phyloP scores from a whole-genome alignment of 2,113 vertebrate species.

The Pogonocichla stellata region DNA sequence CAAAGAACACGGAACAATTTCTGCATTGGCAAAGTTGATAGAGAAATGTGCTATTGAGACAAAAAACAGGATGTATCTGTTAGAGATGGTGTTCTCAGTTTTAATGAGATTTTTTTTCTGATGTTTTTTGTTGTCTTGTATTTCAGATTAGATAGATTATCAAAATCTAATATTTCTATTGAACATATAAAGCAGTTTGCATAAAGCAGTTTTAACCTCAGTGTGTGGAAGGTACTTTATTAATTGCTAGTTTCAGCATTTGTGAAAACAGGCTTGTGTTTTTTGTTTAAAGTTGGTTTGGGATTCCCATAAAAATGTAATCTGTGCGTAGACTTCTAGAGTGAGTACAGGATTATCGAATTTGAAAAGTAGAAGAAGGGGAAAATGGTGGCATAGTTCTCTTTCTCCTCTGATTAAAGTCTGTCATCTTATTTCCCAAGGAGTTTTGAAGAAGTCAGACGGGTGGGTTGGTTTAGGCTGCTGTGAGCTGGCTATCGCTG shows the following conservation, averaged over 20 bases:
- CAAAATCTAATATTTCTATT: not conserved
- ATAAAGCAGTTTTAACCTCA: not conserved
- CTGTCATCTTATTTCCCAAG: slow-evolving; percentile 71
- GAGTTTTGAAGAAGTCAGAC: slow-evolving; percentile 91
- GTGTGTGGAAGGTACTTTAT: not conserved
- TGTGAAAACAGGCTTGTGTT: not conserved
- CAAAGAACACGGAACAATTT: not conserved
- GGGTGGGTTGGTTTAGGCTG: slow-evolving; percentile 98
- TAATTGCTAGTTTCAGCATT: not conserved
- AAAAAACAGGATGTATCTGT: not conserved
- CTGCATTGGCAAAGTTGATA: not conserved
- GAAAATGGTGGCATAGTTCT: not conserved
- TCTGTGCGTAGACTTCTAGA: not conserved
- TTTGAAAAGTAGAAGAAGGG: not conserved
- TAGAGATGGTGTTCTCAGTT: not conserved
- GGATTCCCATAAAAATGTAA: not conserved
- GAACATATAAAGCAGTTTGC: not conserved
- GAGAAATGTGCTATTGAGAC: not conserved
- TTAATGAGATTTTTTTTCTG: not conserved
- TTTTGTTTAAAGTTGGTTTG: not conserved
- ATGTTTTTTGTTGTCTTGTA: not conserved
- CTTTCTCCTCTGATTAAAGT: not conserved
- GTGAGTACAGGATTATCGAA: not conserved
- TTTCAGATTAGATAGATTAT: not conserved
- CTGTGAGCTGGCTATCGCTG: slow-evolving; percentile 93